These are phyloP conservation scores for Platorchestia sp. DNA, from an alignment of 1,140 invertebrate species.

Conservation along the genomic window DNA sequence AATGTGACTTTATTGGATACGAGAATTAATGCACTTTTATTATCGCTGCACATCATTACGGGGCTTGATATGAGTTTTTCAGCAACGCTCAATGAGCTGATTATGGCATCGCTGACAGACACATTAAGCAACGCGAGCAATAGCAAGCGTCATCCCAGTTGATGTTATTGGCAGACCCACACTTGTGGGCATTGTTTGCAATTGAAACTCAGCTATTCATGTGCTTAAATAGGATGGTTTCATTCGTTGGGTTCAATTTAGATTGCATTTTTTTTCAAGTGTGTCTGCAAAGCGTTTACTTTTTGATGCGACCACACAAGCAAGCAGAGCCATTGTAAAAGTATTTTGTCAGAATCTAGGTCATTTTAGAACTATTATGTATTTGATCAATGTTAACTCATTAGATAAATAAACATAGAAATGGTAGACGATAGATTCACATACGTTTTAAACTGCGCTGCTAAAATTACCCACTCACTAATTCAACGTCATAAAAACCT, in stretches of 20 bases:
- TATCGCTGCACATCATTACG: neutral
- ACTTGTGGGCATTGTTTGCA: neutral
- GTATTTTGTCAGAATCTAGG: neutral
- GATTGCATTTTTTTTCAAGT: neutral
- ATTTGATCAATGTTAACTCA: too few species aligned
- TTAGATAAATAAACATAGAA: too few species aligned
- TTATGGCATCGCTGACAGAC: neutral
- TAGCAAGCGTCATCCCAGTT: neutral
- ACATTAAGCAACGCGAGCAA: neutral
- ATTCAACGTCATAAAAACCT: too few species aligned
- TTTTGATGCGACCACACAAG: neutral
- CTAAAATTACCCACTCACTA: too few species aligned
- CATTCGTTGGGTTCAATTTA: neutral
- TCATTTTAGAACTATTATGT: too few species aligned
- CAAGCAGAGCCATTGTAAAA: neutral
- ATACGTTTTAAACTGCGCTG: too few species aligned
- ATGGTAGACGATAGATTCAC: too few species aligned
- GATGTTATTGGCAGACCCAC: neutral
- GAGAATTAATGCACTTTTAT: neutral
- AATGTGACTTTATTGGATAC: neutral
- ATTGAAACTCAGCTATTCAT: neutral
- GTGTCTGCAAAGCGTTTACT: neutral
- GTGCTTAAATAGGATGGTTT: neutral
- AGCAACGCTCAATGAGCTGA: neutral
- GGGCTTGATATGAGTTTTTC: neutral